Evolutionary conservation across 53 echinoderm and acorn worm genomes (phyloP).

Genomic region (Patiria pectinifera): DNA sequence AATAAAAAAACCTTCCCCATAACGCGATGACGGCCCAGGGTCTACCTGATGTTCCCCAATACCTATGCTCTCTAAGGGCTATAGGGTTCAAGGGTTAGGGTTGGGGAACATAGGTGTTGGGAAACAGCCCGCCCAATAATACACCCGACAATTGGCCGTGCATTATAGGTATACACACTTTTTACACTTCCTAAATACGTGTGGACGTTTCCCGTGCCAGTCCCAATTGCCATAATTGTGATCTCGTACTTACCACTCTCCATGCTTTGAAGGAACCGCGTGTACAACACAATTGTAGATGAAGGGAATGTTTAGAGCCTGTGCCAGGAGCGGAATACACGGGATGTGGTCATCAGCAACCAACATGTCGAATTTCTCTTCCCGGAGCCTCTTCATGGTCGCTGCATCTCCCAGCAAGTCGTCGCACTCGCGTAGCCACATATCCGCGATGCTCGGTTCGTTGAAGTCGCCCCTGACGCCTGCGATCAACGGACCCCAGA

Average conservation of each 20-base stretch:
- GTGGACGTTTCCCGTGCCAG: too few relatives aligned
- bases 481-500: not conserved
- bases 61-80: too few relatives aligned
- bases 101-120: too few relatives aligned
- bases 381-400: not conserved
- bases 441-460: not conserved
- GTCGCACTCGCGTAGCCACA: slow-evolving; percentile 5
- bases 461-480: not conserved
- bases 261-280: not conserved
- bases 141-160: too few relatives aligned
- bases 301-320: slow-evolving; percentile 7
- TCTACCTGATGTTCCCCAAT: too few relatives aligned
- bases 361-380: slow-evolving; percentile 25
- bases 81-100: too few relatives aligned
- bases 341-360: not conserved
- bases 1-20: too few relatives aligned
- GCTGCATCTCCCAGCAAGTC: not conserved
- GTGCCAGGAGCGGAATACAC: not conserved
- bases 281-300: not conserved
- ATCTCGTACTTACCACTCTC: not conserved
- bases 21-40: too few relatives aligned
- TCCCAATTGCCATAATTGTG: too few relatives aligned
- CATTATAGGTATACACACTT: too few relatives aligned
- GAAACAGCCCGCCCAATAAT: too few relatives aligned
- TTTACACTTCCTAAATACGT: too few relatives aligned